Conservation (phyloP, 64 coral and sea anemone genomes). For the Actinia tenebrosa region DNA sequence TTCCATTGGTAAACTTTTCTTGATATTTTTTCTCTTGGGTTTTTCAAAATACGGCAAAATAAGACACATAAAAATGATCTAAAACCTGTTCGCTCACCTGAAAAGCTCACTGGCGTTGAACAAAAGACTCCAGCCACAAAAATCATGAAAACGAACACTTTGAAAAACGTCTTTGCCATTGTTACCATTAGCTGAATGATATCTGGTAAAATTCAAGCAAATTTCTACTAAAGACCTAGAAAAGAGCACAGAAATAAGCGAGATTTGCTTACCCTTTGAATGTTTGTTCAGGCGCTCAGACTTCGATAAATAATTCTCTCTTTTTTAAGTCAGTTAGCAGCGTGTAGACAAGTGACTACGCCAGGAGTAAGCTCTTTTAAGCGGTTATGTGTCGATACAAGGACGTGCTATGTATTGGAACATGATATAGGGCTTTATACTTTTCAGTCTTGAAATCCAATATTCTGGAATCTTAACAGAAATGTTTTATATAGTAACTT, state of each 20-base stretch:
- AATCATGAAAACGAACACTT: background rate
- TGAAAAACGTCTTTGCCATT: background rate
- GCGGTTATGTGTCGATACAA: background rate
- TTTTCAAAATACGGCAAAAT: background rate
- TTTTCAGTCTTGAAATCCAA: background rate
- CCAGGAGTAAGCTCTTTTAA: background rate
- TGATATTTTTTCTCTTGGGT: background rate
- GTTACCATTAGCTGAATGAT: background rate
- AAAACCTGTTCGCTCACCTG: background rate
- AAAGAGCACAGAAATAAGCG: background rate
- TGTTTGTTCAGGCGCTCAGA: conserved; percentile 1
- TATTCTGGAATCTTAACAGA: background rate
- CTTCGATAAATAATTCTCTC: background rate
- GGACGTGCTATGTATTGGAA: background rate
- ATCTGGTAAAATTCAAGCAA: background rate
- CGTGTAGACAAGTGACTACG: background rate
- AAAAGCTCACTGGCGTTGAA: background rate
- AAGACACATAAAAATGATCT: background rate
- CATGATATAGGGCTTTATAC: background rate
- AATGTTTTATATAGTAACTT: too few species aligned
- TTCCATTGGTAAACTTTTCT: too few species aligned
- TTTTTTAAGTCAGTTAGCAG: background rate
- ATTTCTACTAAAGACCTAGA: background rate
- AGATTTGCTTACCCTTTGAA: background rate
- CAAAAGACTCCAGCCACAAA: background rate